Evolutionary conservation across 2,888 invertebrate species (phyloP), one percentile per base, ranked within the genome.

Genomic region (Corbicula japonica): DNA sequence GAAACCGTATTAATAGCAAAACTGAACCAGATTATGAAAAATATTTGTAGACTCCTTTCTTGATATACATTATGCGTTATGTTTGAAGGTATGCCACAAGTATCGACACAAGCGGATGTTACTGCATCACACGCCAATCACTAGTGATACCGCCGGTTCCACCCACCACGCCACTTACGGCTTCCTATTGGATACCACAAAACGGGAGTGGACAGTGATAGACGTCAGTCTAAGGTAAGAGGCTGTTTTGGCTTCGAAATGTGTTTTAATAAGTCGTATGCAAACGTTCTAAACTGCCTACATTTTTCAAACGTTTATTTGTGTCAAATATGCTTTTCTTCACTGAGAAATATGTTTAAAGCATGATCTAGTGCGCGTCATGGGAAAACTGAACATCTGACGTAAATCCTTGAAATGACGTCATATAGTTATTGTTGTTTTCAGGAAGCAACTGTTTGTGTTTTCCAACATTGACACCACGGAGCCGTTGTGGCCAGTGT

Each of bases 51-150:
- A n/a, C n/a, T n/a, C n/a, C n/a, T n/a, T n/a, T n/a, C n/a, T 41
- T 41, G 41, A 41, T 12, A 10, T 41, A 12, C 15, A 12, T 41
- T 41, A 41, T 41, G 41, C 15, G n/a, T n/a, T n/a, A n/a, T n/a
- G n/a, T n/a, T n/a, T n/a, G n/a, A n/a, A 83, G 83, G 82, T 86
- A 12, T 86, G 86, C 48, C 86, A 86, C 60, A 86, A 86, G 48
- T 86, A 84, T 38, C 82, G 86, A 4, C 86, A 86, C 69, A 83
- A 82, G 65, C 70, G 86, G 30, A 76, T 76, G 65, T 62, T 86
- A 48, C 28, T 86, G 44, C 48, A 65, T 4, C 86, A 86, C 46
- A 56, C 62, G 32, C 86, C 86, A 21, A 74, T 86, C 10, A 84
- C 86, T 15, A 77, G 80, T 46, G 86, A 86, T 41, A 81, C 84